phyloP scores from a whole-genome alignment of 2,888 invertebrate genomes.

The Falcaria lacertinaria region DNA sequence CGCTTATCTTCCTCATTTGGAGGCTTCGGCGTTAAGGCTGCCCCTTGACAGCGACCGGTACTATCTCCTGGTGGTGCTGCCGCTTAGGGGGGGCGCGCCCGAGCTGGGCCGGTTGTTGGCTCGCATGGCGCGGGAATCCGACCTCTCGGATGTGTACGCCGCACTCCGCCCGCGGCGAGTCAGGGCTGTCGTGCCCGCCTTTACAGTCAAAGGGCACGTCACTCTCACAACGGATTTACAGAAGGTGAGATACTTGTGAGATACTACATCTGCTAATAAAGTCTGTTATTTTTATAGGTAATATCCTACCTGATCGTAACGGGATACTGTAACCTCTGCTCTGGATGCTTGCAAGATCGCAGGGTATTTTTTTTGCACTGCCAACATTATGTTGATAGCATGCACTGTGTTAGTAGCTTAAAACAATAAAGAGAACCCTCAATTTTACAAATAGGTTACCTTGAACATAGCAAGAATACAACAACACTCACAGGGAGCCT shows the following conservation, averaged over 20 bases:
- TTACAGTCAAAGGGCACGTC: slow-evolving; percentile 88
- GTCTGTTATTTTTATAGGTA: no score
- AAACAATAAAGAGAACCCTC: no score
- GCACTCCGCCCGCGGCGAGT: slow-evolving; percentile 85
- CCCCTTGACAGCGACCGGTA: slow-evolving; percentile 90
- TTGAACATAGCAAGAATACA: no score
- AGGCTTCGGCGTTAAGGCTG: slow-evolving; percentile 86
- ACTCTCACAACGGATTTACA: slow-evolving; percentile 89
- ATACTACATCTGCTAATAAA: not conserved
- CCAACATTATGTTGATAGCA: no score
- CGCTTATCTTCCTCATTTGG: slow-evolving; percentile 85
- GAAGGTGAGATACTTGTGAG: slow-evolving; percentile 77
- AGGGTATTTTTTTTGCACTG: no score
- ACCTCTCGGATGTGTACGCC: slow-evolving; percentile 83
- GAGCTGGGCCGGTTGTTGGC: slow-evolving; percentile 82
- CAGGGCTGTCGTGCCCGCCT: slow-evolving; percentile 88
- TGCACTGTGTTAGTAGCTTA: no score
- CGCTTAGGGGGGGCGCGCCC: slow-evolving; percentile 81
- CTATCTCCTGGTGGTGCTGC: slow-evolving; percentile 86
- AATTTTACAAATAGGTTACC: no score
- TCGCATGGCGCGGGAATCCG: slow-evolving; percentile 81
- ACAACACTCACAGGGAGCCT: no score
- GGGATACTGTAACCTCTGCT: no score
- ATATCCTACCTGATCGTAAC: no score
- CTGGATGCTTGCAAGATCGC: no score